These are phyloP conservation scores for Mycetomoellerius zeteki DNA, from an alignment of 1,140 invertebrate genomes.

Conservation along the genomic window DNA sequence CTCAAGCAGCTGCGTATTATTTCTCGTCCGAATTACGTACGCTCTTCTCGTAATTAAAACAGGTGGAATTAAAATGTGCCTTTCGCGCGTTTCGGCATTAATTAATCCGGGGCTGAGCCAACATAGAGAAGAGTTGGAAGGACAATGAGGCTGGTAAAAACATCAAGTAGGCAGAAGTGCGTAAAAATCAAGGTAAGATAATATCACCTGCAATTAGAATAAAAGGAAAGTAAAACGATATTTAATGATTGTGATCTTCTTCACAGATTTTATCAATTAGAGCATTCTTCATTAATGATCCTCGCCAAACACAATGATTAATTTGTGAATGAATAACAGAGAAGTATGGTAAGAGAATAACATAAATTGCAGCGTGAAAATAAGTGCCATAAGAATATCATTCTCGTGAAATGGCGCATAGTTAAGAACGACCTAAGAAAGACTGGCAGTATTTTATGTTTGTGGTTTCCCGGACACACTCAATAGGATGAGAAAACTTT, in stretches of 20 bases:
- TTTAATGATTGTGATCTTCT: neutral
- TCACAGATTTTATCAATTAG: neutral
- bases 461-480: constrained; percentile 15
- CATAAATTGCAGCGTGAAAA: constrained; percentile 28
- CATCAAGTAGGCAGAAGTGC: constrained; percentile 4
- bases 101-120: constrained; percentile 58
- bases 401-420: constrained; percentile 27
- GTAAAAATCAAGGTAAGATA: constrained; percentile 3
- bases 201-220: neutral
- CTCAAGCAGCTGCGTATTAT: constrained; percentile 18
- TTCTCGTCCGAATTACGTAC: constrained; percentile 20
- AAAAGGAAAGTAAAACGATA: neutral
- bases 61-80: constrained; percentile 54
- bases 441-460: constrained; percentile 60
- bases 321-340: neutral
- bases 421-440: constrained; percentile 56
- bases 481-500: constrained; percentile 55
- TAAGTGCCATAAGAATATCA: constrained; percentile 61
- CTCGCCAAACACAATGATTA: neutral
- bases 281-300: neutral
- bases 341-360: neutral
- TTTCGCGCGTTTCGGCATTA: constrained; percentile 43
- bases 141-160: neutral
- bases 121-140: neutral
- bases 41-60: constrained; percentile 61